Percentiles rank a stretch among this genome's conserved stretches.
These are phyloP conservation scores for Amblyopsis hoosieri DNA, from an alignment of 2,797 vertebrate species.

Conservation along the genomic window DNA sequence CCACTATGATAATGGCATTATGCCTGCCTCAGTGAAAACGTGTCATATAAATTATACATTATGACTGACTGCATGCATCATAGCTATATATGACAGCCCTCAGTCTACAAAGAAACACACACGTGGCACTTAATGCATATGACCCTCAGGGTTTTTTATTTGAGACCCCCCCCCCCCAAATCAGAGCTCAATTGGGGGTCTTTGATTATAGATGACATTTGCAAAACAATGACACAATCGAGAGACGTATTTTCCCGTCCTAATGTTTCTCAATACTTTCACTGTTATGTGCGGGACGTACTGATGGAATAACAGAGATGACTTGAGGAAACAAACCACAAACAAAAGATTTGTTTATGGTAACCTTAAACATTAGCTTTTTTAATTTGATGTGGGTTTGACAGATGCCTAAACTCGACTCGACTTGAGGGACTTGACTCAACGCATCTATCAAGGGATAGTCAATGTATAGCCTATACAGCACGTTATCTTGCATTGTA, in stretches of 20 bases:
- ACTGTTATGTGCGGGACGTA: too few species aligned
- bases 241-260: slow-evolving; percentile 31
- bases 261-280: slow-evolving; percentile 15
- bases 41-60: slow-evolving; percentile 82
- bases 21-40: slow-evolving; percentile 68
- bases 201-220: slow-evolving; percentile 58
- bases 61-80: slow-evolving; percentile 63
- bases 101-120: slow-evolving; percentile 57
- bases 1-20: slow-evolving; percentile 81
- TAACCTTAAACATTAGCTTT: slow-evolving; percentile 23
- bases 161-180: slow-evolving; percentile 35
- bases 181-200: slow-evolving; percentile 49
- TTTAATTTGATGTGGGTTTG: slow-evolving; percentile 58
- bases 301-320: too few species aligned
- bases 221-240: slow-evolving; percentile 7
- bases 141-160: slow-evolving; percentile 41
- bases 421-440: slow-evolving; percentile 48
- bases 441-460: slow-evolving; percentile 59
- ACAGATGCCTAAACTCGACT: slow-evolving; percentile 55
- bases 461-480: slow-evolving; percentile 32
- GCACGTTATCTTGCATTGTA: slow-evolving; percentile 63
- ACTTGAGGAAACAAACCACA: slow-evolving; percentile 19
- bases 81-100: slow-evolving; percentile 73
- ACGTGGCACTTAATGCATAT: slow-evolving; percentile 53
- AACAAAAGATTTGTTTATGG: slow-evolving; percentile 33